Conservation (phyloP, 2,797 vertebrate species). For the Hippopotamyrus pictus region DNA sequence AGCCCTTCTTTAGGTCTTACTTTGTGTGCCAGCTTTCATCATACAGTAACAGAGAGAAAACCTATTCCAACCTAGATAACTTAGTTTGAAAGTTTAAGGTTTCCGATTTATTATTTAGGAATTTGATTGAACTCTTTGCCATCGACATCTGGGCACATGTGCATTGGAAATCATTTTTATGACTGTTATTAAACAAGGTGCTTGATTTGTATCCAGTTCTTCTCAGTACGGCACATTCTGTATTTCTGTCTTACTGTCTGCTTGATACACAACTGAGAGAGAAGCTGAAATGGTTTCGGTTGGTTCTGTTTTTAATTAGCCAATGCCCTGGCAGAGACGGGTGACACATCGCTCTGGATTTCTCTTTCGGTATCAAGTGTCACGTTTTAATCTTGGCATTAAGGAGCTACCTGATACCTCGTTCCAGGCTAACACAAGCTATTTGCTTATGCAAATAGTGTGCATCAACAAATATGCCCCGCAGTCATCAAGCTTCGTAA, state of each 20-base stretch:
- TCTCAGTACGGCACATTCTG: background rate
- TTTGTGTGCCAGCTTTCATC: background rate
- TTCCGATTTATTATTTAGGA: constrained; percentile 21
- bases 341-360: background rate
- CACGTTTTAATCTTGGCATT: background rate
- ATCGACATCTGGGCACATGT: constrained; percentile 24
- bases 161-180: background rate
- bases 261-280: background rate
- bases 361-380: background rate
- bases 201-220: background rate
- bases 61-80: background rate
- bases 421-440: background rate
- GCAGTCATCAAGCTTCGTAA: background rate
- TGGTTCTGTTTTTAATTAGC: background rate
- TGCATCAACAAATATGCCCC: background rate
- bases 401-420: background rate
- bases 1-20: background rate
- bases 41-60: background rate
- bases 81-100: constrained; percentile 16
- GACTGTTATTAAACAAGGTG: background rate
- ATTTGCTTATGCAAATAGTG: constrained; percentile 3
- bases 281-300: background rate
- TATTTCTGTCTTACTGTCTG: background rate
- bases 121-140: constrained; percentile 27
- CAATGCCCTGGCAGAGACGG: background rate